Conservation (phyloP, 2,797 vertebrate species). For the Clarias platycephalus region DNA sequence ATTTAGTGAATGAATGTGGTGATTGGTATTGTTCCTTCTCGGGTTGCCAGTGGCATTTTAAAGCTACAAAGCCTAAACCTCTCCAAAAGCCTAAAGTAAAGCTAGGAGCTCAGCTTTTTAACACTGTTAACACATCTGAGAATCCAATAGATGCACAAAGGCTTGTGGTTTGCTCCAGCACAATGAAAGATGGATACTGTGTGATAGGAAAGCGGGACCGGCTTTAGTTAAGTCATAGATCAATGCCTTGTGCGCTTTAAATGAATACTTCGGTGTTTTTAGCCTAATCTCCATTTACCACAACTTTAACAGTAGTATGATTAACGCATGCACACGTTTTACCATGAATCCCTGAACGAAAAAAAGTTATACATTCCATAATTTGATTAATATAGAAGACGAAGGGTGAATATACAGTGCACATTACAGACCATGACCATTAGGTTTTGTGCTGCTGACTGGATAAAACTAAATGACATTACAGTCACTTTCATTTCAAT, state of each 20-base stretch:
- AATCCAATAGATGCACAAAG: slow-evolving; percentile 17
- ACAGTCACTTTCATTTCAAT: too few relatives aligned
- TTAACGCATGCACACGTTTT: neutral
- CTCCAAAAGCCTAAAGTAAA: slow-evolving; percentile 27
- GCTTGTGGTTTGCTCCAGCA: slow-evolving; percentile 8
- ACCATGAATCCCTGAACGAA: neutral
- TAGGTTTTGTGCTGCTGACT: neutral
- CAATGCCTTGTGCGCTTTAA: neutral
- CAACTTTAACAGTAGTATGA: neutral
- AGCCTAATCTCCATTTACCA: slow-evolving; percentile 8
- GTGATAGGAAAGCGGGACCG: slow-evolving; percentile 16
- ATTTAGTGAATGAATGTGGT: neutral
- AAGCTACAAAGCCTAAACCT: slow-evolving; percentile 31
- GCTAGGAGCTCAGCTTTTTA: slow-evolving; percentile 1
- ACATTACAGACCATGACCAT: neutral
- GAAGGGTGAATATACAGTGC: neutral
- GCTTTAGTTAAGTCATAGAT: slow-evolving; percentile 31
- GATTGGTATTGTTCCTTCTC: slow-evolving; percentile 9
- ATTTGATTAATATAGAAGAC: neutral
- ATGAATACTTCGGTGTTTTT: neutral
- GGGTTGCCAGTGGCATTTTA: slow-evolving; percentile 15
- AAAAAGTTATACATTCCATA: neutral
- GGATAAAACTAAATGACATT: neutral
- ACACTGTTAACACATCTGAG: slow-evolving; percentile 17
- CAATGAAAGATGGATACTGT: slow-evolving; percentile 16